Evolutionary conservation across 2,888 invertebrate genomes (phyloP).

Genomic region (Rhogogaster chlorosoma): DNA sequence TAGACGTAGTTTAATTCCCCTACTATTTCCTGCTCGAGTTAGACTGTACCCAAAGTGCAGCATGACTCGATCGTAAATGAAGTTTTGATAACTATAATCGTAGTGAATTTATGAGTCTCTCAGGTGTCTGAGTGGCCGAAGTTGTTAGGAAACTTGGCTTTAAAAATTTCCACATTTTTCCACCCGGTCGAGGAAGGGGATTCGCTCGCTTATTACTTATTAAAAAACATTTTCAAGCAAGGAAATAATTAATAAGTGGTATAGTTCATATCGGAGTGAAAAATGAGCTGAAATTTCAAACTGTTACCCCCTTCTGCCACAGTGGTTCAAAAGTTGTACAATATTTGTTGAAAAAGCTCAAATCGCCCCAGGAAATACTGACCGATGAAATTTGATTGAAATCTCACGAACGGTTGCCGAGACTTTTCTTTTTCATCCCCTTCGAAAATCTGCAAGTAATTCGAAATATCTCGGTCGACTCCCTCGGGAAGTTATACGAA

Average conservation of each 20-base stretch:
- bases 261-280: neutral
- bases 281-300: neutral
- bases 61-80: neutral
- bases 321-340: too few species aligned
- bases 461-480: neutral
- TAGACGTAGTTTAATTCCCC: neutral
- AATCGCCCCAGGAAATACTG: neutral
- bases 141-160: neutral
- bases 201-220: neutral
- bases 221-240: neutral
- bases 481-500: neutral
- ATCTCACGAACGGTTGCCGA: neutral
- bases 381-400: neutral
- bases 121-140: neutral
- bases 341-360: too few species aligned
- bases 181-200: too few species aligned
- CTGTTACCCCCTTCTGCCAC: neutral
- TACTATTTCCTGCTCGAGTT: neutral
- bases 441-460: neutral
- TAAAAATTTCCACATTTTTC: neutral
- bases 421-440: neutral
- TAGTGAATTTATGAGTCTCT: slow-evolving; percentile 1
- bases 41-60: neutral
- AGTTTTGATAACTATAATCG: neutral
- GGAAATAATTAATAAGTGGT: neutral